A percentile compares a stretch with the other conserved stretches of the same genome.
These are phyloP conservation scores for Acrocyrtus sp. DNA, from an alignment of 2,888 invertebrate species.

Conservation along the genomic window DNA sequence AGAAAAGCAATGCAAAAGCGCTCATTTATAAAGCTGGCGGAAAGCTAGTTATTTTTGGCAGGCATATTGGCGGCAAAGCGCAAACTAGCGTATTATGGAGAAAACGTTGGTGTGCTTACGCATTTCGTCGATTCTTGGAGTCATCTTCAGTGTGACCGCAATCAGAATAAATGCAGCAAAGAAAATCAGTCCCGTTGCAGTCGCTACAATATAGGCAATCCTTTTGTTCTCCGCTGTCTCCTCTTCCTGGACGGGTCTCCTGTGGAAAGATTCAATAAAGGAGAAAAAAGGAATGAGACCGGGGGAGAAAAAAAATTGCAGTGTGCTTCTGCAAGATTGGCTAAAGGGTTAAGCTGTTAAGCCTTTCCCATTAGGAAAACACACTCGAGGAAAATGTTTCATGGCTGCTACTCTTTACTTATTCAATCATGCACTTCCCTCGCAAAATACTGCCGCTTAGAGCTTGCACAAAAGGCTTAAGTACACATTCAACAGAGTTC, in stretches of 20 bases:
- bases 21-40: conserved; percentile 33
- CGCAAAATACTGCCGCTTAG: no score
- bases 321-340: conserved; percentile 31
- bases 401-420: no score
- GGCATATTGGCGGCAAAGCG: conserved; percentile 15
- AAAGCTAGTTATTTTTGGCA: no score
- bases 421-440: conserved; percentile 2
- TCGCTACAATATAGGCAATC: conserved; percentile 52
- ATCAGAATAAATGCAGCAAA: conserved; percentile 56
- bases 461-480: no score
- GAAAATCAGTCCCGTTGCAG: conserved; percentile 55
- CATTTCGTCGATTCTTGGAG: conserved; percentile 59
- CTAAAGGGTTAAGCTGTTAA: conserved; percentile 32
- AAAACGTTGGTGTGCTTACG: conserved; percentile 42
- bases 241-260: conserved; percentile 48
- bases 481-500: no score
- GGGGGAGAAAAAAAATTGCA: neutral
- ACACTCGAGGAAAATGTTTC: no score
- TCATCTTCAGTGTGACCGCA: conserved; percentile 57
- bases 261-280: conserved; percentile 38
- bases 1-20: conserved; percentile 21
- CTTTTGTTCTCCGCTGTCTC: conserved; percentile 52
- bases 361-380: conserved; percentile 13
- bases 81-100: neutral
- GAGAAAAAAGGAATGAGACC: conserved; percentile 40